These are phyloP conservation scores for Dicroscelio sp. DNA, from an alignment of 2,888 invertebrate species.

Conservation along the genomic window DNA sequence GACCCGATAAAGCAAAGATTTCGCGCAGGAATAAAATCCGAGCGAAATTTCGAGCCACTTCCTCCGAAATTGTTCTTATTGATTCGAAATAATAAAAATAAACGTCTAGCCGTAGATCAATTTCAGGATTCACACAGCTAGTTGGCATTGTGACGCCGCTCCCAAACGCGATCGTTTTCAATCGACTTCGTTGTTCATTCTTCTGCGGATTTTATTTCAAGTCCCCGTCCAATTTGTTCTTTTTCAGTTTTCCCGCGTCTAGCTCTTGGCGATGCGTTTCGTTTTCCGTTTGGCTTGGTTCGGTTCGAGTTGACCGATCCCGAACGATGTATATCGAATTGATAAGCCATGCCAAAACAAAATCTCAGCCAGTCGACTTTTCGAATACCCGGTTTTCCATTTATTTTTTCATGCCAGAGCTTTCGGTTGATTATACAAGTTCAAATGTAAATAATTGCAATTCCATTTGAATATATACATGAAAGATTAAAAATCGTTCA, in stretches of 20 bases:
- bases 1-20: neutral
- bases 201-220: slow-evolving; percentile 81
- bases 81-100: slow-evolving; percentile 68
- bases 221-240: slow-evolving; percentile 77
- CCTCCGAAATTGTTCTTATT: slow-evolving; percentile 53
- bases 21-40: neutral
- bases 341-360: slow-evolving; percentile 36
- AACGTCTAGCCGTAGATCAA: slow-evolving; percentile 51
- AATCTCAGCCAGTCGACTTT: neutral
- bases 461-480: too few species aligned
- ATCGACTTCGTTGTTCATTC: slow-evolving; percentile 78
- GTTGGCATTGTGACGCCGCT: slow-evolving; percentile 69
- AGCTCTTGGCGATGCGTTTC: slow-evolving; percentile 71
- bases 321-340: slow-evolving; percentile 62
- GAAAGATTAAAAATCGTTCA: too few species aligned
- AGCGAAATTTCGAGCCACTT: slow-evolving; percentile 11
- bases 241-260: slow-evolving; percentile 46
- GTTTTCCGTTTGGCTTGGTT: slow-evolving; percentile 71
- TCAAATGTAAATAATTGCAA: too few species aligned
- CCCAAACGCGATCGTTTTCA: slow-evolving; percentile 74
- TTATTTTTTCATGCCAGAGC: too few species aligned
- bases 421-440: too few species aligned
- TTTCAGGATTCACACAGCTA: slow-evolving; percentile 64
- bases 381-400: too few species aligned
- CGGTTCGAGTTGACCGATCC: slow-evolving; percentile 71